Evolutionary conservation across 2,888 invertebrate genomes (phyloP).

Genomic region (Phaonia tiefii): DNA sequence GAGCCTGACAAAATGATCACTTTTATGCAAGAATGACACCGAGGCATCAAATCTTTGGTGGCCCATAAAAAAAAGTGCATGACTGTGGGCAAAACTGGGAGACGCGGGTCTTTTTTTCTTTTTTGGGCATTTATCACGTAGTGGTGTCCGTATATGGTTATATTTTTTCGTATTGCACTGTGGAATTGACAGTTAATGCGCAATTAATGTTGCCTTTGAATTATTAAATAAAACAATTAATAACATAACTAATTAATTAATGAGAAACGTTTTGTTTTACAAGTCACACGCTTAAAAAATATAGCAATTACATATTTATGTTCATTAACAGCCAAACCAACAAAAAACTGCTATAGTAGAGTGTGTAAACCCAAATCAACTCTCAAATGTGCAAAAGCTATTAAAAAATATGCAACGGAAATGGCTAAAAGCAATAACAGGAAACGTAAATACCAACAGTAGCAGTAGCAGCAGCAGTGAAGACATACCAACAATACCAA

Average conservation of each 20-base stretch:
- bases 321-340: not conserved
- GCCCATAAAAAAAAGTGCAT: no score
- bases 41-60: no score
- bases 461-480: not conserved
- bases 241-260: not conserved
- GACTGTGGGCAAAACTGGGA: no score
- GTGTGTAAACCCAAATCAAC: not conserved
- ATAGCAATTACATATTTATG: conserved; percentile 6
- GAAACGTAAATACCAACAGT: conserved; percentile 48
- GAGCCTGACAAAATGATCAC: no score
- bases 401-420: conserved; percentile 49
- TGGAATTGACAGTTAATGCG: no score
- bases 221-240: conserved; percentile 8
- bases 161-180: no score
- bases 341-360: not conserved
- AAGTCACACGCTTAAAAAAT: not conserved
- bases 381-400: conserved; percentile 36
- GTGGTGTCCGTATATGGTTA: no score
- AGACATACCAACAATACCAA: no score
- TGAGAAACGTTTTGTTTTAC: not conserved
- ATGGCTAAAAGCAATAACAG: conserved; percentile 53
- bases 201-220: no score
- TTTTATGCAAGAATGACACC: no score
- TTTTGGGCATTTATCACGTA: no score
- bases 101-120: no score